Evolutionary conservation across 2,797 vertebrate genomes (phyloP), one percentile per base, ranked within the genome.

Genomic region (Miichthys miiuy): DNA sequence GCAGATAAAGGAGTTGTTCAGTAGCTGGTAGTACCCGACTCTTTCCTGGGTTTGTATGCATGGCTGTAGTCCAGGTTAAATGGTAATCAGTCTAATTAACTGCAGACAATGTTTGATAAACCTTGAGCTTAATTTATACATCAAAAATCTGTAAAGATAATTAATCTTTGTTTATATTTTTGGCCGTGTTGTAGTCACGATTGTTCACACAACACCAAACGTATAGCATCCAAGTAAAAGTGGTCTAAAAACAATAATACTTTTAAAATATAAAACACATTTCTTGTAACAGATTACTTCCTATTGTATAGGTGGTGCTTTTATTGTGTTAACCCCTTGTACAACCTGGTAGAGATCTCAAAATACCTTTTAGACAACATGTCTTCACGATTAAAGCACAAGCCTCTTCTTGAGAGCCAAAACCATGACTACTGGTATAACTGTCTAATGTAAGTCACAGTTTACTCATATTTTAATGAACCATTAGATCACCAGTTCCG

Each of bases 381-480:
- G 21, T 48, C 34, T 42, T 7, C 3, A 27, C 71, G 14, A 72
- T 57, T n/a, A 16, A 52, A 57, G 7, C 21, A 6, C 0, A 1
- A 27, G 6, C 8, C 4, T 34, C 13, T n/a, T 17, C 44, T 7
- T 67, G n/a, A 67, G 18, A 72, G 34, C 3, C 41, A 17, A 68
- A 78, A 54, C 6, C 8, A 13, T 14, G n/a, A 80, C n/a, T 4
- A 4, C n/a, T 52, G 4, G 5, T 46, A 13, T 30, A 9, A 57
- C 3, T 21, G 34, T 27, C 23, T 4, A 47, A 27, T 55, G 3
- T 12, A 20, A 18, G 30, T 61, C 25, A 47, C 51, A 72, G 17
- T 42, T 71, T 42, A 56, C 20, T 62, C 67, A 70, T 18, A 34
- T 50, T 60, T 52, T 23, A 20, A 55, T 75, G 10, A 57, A 44